phyloP scores from a whole-genome alignment of 2,797 vertebrate genomes.

The Tragelaphus oryx region DNA sequence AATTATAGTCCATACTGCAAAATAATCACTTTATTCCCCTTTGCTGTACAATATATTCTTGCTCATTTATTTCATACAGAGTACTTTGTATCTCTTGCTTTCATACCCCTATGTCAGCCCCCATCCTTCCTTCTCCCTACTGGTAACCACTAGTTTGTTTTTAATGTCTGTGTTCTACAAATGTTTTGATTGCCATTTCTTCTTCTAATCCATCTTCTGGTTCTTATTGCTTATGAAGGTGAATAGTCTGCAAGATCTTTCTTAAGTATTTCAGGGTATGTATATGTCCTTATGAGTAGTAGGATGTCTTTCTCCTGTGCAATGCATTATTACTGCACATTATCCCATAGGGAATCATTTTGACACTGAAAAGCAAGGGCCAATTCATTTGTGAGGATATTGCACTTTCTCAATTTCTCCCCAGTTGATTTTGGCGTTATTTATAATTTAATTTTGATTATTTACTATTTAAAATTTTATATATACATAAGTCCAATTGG shows the following conservation, averaged over 20 bases:
- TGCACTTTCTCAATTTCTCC: neutral
- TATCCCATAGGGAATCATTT: neutral
- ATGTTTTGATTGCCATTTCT: neutral
- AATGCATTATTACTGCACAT: neutral
- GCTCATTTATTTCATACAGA: neutral
- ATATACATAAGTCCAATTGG: neutral
- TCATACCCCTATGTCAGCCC: neutral
- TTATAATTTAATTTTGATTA: constrained; percentile 22
- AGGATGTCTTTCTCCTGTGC: neutral
- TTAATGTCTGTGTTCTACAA: neutral
- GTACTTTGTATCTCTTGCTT: neutral
- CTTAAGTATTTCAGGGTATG: neutral
- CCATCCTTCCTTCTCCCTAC: neutral
- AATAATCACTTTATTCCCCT: neutral
- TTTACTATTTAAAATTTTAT: neutral
- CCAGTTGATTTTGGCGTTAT: neutral
- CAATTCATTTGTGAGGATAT: neutral
- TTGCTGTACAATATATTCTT: neutral
- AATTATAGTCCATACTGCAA: neutral
- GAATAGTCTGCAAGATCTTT: neutral
- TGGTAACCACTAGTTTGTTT: neutral
- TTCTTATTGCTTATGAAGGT: neutral
- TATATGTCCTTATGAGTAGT: neutral
- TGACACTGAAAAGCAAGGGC: neutral
- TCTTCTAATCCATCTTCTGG: neutral